These are phyloP conservation scores for Lasius fuliginosus DNA, from an alignment of 2,888 invertebrate genomes.

Conservation along the genomic window DNA sequence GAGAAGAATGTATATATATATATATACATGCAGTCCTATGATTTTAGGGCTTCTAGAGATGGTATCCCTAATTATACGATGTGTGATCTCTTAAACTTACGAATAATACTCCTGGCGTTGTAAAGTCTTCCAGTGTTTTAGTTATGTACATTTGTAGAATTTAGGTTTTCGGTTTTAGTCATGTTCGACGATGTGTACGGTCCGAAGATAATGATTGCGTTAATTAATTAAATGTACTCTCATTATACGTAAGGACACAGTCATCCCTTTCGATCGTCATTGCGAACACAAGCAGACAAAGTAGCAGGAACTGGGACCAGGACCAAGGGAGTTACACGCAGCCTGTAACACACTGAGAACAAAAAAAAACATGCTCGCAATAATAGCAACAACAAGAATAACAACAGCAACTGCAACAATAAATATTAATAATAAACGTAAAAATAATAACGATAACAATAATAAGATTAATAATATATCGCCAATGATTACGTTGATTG, in stretches of 20 bases:
- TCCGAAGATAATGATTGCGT: conserved; percentile 3
- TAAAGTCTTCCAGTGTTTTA: conserved; percentile 53
- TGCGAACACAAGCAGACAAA: conserved; percentile 39
- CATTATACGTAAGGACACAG: conserved; percentile 19
- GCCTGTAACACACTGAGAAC: conserved; percentile 16
- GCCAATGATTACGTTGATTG: conserved; percentile 34
- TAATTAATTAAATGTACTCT: conserved; percentile 26
- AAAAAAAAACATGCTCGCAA: conserved; percentile 24
- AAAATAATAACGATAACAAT: conserved; percentile 45
- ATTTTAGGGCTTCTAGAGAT: conserved; percentile 20
- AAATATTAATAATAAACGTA: conserved; percentile 36
- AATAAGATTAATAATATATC: conserved; percentile 38
- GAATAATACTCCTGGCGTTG: conserved; percentile 39
- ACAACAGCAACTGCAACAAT: conserved; percentile 47
- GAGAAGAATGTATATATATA: not conserved
- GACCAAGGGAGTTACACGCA: conserved; percentile 42
- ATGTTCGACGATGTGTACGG: not conserved
- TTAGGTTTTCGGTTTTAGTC: conserved; percentile 32
- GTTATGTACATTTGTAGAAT: conserved; percentile 18
- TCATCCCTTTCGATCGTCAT: conserved; percentile 29
- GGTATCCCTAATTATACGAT: conserved; percentile 9
- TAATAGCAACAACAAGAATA: conserved; percentile 26
- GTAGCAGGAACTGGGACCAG: conserved; percentile 54
- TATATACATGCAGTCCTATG: conserved; percentile 4
- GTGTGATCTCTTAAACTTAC: conserved; percentile 30